Evolutionary conservation across 23 tunicate genomes (phyloP).

Genomic region (Pegea sp.): DNA sequence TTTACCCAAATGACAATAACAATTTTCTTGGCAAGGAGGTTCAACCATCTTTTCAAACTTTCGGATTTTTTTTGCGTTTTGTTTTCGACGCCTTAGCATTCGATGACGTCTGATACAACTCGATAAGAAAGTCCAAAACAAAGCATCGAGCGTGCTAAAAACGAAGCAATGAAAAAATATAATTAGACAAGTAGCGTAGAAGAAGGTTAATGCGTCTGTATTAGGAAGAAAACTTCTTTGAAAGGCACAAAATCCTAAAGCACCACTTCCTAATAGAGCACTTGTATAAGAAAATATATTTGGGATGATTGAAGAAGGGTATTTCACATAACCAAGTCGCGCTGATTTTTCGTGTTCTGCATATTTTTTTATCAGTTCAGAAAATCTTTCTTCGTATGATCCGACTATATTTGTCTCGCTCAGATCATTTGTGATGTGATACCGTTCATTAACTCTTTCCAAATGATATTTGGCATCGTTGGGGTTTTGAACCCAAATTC

Average conservation of each 20-base stretch:
- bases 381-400: neutral
- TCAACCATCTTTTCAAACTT: too few species aligned
- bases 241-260: slow-evolving; percentile 8
- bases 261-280: slow-evolving; percentile 10
- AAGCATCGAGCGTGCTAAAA: slow-evolving; percentile 22
- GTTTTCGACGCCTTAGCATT: slow-evolving; percentile 7
- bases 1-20: too few species aligned
- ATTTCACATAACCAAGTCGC: slow-evolving; percentile 22
- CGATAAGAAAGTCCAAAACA: slow-evolving; percentile 22
- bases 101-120: slow-evolving; percentile 25
- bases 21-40: too few species aligned
- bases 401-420: neutral
- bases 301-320: slow-evolving; percentile 6
- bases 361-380: slow-evolving; percentile 5
- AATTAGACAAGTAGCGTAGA: slow-evolving; percentile 31
- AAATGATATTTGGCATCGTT: slow-evolving; percentile 49
- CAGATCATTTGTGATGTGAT: slow-evolving; percentile 12
- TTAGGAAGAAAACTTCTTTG: slow-evolving; percentile 47
- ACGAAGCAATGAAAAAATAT: slow-evolving; percentile 21
- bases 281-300: slow-evolving; percentile 1
- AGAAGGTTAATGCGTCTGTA: slow-evolving; percentile 37
- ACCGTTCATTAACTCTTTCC: slow-evolving; percentile 11
- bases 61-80: slow-evolving; percentile 10
- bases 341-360: slow-evolving; percentile 14
- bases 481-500: slow-evolving; percentile 41